These are phyloP conservation scores for Panagrolaimus sp. DNA, from an alignment of 1,140 invertebrate genomes.

Conservation along the genomic window DNA sequence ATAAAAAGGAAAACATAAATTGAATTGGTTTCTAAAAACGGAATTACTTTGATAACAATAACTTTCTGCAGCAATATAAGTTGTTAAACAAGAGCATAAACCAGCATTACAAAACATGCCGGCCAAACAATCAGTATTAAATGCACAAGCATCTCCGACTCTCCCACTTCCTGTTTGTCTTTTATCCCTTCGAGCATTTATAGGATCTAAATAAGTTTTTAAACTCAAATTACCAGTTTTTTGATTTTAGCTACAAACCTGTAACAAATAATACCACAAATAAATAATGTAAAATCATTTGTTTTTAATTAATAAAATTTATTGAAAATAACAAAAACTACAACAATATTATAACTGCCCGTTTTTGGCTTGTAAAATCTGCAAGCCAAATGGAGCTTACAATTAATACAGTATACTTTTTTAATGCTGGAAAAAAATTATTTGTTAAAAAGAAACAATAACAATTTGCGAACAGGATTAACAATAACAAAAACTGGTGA, in stretches of 20 bases:
- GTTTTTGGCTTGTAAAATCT: no score
- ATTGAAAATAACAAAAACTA: no score
- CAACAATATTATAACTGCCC: no score
- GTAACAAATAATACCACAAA: slow-evolving; percentile 9
- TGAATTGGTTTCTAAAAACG: background rate
- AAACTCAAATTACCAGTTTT: background rate
- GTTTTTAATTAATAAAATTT: background rate
- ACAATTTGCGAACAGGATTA: no score
- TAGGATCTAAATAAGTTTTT: background rate
- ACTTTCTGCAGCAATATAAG: slow-evolving; percentile 56
- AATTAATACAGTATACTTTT: no score
- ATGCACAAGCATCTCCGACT: slow-evolving; percentile 40
- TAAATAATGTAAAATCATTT: slow-evolving; percentile 11
- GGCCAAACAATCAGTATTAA: slow-evolving; percentile 47
- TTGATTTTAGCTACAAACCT: background rate
- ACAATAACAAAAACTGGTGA: no score
- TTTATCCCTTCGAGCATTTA: slow-evolving; percentile 1
- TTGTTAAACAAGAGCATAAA: slow-evolving; percentile 47
- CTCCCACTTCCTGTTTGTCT: slow-evolving; percentile 23
- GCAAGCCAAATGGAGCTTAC: no score
- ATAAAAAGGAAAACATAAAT: background rate
- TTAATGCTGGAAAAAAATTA: no score
- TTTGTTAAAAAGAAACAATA: no score
- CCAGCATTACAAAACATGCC: slow-evolving; percentile 57
- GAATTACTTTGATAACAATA: slow-evolving; percentile 49